phyloP scores from a whole-genome alignment of 2,888 invertebrate species.

The Melanchra persicariae region DNA sequence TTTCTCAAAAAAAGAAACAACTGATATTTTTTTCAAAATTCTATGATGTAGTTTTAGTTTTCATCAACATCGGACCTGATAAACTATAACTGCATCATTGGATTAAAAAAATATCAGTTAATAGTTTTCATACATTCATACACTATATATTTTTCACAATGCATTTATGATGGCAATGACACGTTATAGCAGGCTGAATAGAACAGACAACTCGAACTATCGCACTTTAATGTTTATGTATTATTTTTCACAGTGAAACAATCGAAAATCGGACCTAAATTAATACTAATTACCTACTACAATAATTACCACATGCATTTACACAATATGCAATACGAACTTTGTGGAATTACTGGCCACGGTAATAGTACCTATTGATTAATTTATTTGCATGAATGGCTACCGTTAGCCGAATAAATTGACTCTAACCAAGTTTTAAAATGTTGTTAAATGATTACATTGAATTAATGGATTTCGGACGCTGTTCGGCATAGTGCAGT shows the following conservation, averaged over 20 bases:
- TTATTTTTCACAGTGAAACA: neutral
- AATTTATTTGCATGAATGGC: conserved; percentile 27
- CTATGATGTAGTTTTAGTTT: too few relatives aligned
- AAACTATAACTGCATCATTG: too few relatives aligned
- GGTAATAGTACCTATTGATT: conserved; percentile 30
- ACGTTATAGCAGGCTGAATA: too few relatives aligned
- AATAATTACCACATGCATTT: conserved; percentile 9
- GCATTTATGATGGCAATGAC: too few relatives aligned
- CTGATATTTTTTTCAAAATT: too few relatives aligned
- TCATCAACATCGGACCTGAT: too few relatives aligned
- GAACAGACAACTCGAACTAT: neutral
- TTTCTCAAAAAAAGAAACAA: too few relatives aligned
- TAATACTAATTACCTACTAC: conserved; percentile 11
- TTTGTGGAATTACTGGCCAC: conserved; percentile 15
- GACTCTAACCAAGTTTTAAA: conserved; percentile 15
- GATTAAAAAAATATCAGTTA: too few relatives aligned
- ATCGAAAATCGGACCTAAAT: neutral
- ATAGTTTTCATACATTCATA: too few relatives aligned
- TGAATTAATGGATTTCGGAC: neutral
- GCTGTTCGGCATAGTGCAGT: neutral
- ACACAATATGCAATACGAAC: conserved; percentile 6
- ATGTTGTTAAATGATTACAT: conserved; percentile 9
- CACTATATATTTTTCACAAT: too few relatives aligned
- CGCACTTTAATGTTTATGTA: too few relatives aligned
- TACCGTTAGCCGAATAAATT: conserved; percentile 20